A percentile compares a stretch with the other conserved stretches of the same genome.
These are phyloP conservation scores for Cryptocephalus moraei DNA, from an alignment of 2,888 invertebrate species.

Conservation along the genomic window DNA sequence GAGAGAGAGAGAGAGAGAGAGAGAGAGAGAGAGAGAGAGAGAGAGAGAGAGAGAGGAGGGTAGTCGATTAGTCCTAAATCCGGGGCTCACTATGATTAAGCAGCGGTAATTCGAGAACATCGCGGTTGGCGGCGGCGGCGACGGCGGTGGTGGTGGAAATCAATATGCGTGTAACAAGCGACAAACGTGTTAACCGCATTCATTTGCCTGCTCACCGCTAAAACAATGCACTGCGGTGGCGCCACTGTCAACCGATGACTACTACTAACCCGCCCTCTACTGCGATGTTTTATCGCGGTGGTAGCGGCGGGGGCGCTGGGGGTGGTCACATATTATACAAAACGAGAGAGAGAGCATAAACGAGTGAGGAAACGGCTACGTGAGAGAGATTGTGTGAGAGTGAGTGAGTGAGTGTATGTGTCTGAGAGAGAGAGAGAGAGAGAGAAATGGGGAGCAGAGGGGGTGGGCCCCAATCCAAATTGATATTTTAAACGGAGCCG, in stretches of 20 bases:
- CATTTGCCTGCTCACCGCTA: slow-evolving; percentile 40
- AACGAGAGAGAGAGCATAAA: too few species aligned
- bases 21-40: too few species aligned
- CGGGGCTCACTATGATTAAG: slow-evolving; percentile 35
- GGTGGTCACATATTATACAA: too few species aligned
- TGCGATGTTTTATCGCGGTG: neutral
- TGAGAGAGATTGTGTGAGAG: too few species aligned
- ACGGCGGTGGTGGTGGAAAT: neutral
- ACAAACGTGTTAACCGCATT: slow-evolving; percentile 41
- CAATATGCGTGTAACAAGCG: slow-evolving; percentile 12
- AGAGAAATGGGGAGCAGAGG: too few species aligned
- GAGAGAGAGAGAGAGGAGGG: too few species aligned
- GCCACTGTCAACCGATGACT: neutral
- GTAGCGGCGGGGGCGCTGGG: neutral
- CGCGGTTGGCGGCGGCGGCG: slow-evolving; percentile 9
- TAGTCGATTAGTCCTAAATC: slow-evolving; percentile 18
- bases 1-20: too few species aligned
- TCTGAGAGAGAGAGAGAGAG: too few species aligned
- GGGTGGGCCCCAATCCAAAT: neutral
- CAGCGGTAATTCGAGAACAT: slow-evolving; percentile 35
- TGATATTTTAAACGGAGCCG: neutral
- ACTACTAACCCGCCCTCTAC: neutral
- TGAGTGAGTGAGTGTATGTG: too few species aligned
- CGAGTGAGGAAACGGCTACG: too few species aligned
- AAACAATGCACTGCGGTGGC: slow-evolving; percentile 39